Percentiles rank a stretch among this genome's conserved stretches.
phyloP scores from a whole-genome alignment of 2,888 invertebrate genomes.

The Papilio gigon region DNA sequence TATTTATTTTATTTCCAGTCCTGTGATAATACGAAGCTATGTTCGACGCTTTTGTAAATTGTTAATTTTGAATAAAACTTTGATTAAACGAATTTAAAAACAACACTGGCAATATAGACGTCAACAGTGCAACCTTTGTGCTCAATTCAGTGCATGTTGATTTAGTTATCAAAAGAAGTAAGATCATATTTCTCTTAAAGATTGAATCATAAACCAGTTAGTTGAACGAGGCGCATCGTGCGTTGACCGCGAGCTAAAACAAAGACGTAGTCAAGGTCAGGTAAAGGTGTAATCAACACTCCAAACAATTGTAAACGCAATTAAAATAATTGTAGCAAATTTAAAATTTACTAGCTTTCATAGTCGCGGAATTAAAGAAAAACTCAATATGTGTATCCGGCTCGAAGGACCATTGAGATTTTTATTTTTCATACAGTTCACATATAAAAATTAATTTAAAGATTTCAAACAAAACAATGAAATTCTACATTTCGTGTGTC shows the following conservation, averaged over 20 bases:
- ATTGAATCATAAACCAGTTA: conserved; percentile 30
- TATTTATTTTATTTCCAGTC: too few species aligned
- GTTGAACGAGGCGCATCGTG: conserved; percentile 30
- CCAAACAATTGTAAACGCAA: not conserved
- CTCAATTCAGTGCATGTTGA: not conserved
- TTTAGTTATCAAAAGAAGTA: not conserved
- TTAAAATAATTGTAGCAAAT: not conserved
- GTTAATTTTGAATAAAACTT: too few species aligned
- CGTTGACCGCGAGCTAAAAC: conserved; percentile 25
- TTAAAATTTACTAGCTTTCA: not conserved
- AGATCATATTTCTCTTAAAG: not conserved
- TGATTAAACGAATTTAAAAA: not conserved
- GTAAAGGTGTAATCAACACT: not conserved
- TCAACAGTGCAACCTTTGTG: not conserved
- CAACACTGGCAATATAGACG: not conserved
- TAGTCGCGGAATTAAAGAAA: too few species aligned
- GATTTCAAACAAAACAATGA: too few species aligned
- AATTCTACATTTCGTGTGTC: too few species aligned
- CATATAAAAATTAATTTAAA: too few species aligned
- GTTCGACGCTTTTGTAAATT: too few species aligned
- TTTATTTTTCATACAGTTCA: too few species aligned
- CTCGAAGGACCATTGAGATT: too few species aligned
- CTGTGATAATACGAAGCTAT: too few species aligned
- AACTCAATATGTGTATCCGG: too few species aligned
- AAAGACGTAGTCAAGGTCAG: conserved; percentile 26